Evolutionary conservation across 2,797 vertebrate species (phyloP), one percentile per base, ranked within the genome.

Genomic region (Momotus momota): DNA sequence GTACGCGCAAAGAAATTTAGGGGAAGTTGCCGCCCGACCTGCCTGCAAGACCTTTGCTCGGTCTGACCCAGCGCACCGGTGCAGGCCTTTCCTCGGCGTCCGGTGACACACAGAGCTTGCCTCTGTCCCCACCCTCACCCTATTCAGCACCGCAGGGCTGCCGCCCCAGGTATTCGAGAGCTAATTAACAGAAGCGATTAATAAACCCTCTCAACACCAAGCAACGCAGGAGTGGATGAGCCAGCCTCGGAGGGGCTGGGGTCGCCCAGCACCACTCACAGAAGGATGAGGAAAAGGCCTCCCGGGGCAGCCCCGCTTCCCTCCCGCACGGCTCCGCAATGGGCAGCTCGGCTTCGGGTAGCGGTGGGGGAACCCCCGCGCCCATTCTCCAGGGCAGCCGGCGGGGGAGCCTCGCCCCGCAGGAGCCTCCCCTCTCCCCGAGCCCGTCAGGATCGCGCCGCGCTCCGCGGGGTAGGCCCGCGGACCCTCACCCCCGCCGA

Each of bases 31-130:
- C 21, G 33, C 38, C n/a, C 14, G 13, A 75, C n/a, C 5, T 8
- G 5, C 20, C 41, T 8, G 13, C 20, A n/a, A 89, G 85, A 58
- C 91, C 86, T 94, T 90, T 91, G 85, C 91, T 89, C 85, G 3
- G 72, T 31, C 66, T 81, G 82, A 88, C 41, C 81, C 9, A 20
- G n/a, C 67, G n/a, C 81, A 40, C 5, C 14, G 21, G 14, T 8
- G 27, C 46, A 16, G 80, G 46, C 74, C 67, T 48, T 66, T 33
- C 74, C 48, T 4, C 1, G 12, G 11, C 10, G 3, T 3, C 52
- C 73, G 12, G 27, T 23, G 31, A 60, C 72, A 38, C 78, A 64
- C 35, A 17, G 43, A 58, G 52, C 35, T n/a, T 8, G 22, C 18
- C 21, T 12, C 60, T 2, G 6, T 46, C n/a, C 81, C 73, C 84